Base-by-base conservation (phyloP, 2,888 invertebrate species). In the Drosophila monieri region DNA sequence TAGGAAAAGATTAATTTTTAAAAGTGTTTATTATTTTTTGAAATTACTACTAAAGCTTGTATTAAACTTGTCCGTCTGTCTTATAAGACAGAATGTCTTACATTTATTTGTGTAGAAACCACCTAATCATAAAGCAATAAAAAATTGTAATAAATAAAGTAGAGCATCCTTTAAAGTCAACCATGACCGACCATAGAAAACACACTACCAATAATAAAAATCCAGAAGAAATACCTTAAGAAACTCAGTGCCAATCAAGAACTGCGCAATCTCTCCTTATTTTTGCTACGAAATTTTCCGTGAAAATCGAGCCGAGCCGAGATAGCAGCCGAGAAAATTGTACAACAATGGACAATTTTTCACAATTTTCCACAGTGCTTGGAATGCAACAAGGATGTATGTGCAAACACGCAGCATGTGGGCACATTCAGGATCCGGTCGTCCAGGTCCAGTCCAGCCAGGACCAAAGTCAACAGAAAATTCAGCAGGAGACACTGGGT, bases 351-450 rank as follows among this genome's bases (percentile, higher is more conserved):
- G 52, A 67, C 52, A 68, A 66, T 85, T 77, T 74, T 65, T 55
- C 44, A 64, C 72, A 68, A 71, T 73, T 73, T 44, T 54, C 43
- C 49, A 57, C 78, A 51, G 52, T 35, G 43, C 54, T 37, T n/a
- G 66, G 27, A 35, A 35, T 35, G 35, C 9, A 27, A 27, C 18
- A n/a, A 39, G 27, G 48, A 9, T 32, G 41, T 9, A 57, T 41
- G 60, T 41, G 70, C 74, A 81, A 81, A 69, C 78, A 77, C 88
- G 47, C 81, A 83, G 81, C 81, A 83, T 83, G 81, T 73, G 81
- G 83, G 88, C 86, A 74, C 80, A 87, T 85, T 85, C 67, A 76
- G 68, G 59, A 55, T 21, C 58, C n/a, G n/a, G n/a, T n/a, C 66
- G 47, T 62, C 58, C 10, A 47, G 10, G 41, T 18, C 44, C 9